These are phyloP conservation scores for Archivesica marissinica DNA, from an alignment of 1,140 invertebrate species.

Conservation along the genomic window DNA sequence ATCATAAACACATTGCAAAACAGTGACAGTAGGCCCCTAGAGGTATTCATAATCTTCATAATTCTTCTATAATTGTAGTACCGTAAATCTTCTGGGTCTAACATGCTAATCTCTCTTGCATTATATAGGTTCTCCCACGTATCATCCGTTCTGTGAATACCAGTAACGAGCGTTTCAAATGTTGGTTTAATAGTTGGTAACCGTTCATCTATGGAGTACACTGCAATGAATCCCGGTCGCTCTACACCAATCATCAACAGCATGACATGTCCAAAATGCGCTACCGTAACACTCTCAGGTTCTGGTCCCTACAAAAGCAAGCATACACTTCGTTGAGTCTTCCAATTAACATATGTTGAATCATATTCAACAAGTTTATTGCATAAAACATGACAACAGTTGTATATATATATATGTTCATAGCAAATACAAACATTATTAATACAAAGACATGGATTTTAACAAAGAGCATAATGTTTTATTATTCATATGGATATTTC, in stretches of 20 bases:
- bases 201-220: slow-evolving; percentile 66
- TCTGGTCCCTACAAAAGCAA: slow-evolving; percentile 67
- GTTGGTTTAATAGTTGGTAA: slow-evolving; percentile 21
- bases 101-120: slow-evolving; percentile 31
- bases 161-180: slow-evolving; percentile 47
- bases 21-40: too few relatives aligned
- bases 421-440: too few relatives aligned
- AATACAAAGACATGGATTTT: too few relatives aligned
- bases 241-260: slow-evolving; percentile 69
- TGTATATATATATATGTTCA: too few relatives aligned
- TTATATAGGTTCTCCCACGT: slow-evolving; percentile 63
- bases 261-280: slow-evolving; percentile 48
- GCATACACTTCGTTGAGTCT: too few relatives aligned
- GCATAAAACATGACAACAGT: too few relatives aligned
- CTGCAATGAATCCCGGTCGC: slow-evolving; percentile 60
- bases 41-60: too few relatives aligned
- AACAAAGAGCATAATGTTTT: too few relatives aligned
- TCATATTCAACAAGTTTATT: too few relatives aligned
- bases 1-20: too few relatives aligned
- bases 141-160: slow-evolving; percentile 10
- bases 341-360: too few relatives aligned
- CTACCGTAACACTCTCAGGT: slow-evolving; percentile 62
- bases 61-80: slow-evolving; percentile 6
- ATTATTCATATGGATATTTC: too few relatives aligned
- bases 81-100: slow-evolving; percentile 68